Conservation (phyloP, 2,797 vertebrate species). For the Knipowitschia caucasica region DNA sequence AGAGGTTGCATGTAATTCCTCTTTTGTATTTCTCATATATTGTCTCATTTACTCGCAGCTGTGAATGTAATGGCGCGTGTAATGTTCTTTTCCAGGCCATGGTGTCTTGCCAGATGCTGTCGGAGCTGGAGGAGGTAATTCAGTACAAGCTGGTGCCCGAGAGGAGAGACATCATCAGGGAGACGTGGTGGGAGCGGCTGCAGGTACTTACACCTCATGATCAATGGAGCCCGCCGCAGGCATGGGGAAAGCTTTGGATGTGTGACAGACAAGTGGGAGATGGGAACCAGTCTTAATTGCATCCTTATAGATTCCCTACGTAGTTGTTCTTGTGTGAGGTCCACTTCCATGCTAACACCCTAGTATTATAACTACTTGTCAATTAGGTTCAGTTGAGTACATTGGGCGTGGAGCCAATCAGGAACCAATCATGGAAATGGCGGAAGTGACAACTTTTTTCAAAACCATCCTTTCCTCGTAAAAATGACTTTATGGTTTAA, state of each 20-base stretch:
- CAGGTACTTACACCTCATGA: conserved; percentile 78
- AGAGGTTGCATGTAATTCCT: conserved; percentile 12
- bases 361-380: too few species aligned
- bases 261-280: conserved; percentile 53
- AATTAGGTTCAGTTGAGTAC: too few species aligned
- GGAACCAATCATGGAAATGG: too few species aligned
- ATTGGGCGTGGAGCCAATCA: too few species aligned
- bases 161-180: conserved; percentile 95
- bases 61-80: conserved; percentile 9
- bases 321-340: neutral
- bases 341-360: too few species aligned
- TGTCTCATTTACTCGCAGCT: conserved; percentile 7
- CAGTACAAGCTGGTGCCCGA: conserved; percentile 98
- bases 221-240: conserved; percentile 16
- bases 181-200: conserved; percentile 98
- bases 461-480: too few species aligned
- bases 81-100: conserved; percentile 82
- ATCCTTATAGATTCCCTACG: neutral
- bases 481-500: too few species aligned
- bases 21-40: conserved; percentile 7
- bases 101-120: conserved; percentile 99
- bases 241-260: conserved; percentile 16
- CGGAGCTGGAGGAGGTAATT: conserved; percentile 97
- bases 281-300: conserved; percentile 15
- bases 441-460: too few species aligned